phyloP scores from a whole-genome alignment of 2,113 vertebrate species.

The Crotalus helleri region DNA sequence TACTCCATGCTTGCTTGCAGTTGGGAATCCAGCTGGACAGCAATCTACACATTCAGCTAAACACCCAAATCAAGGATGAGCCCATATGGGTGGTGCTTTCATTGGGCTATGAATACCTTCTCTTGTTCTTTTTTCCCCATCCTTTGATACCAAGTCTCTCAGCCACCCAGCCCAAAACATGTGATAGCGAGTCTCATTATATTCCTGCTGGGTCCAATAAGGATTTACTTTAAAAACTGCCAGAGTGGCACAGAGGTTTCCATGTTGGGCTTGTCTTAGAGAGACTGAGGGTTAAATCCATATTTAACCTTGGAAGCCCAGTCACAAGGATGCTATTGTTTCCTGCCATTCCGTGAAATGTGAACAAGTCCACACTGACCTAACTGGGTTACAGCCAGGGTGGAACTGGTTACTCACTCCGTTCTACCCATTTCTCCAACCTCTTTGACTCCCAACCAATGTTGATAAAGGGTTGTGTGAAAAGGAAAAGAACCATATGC shows the following conservation, averaged over 20 bases:
- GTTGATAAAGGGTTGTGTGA: not conserved
- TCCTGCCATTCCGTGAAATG: not conserved
- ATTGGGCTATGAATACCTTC: not conserved
- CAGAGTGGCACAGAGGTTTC: not conserved
- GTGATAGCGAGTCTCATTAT: not conserved
- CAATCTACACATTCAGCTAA: not conserved
- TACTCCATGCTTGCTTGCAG: not conserved
- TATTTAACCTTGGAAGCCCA: not conserved
- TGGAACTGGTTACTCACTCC: not conserved
- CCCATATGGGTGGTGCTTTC: not conserved
- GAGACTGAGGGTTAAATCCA: not conserved
- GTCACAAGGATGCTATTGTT: not conserved
- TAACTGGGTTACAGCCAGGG: not conserved
- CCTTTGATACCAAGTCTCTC: not conserved
- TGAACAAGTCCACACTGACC: not conserved
- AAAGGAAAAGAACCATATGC: not conserved
- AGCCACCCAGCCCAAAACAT: not conserved
- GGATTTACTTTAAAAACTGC: not conserved
- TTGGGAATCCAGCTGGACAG: not conserved
- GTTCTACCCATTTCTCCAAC: not conserved
- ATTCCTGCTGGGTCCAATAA: not conserved
- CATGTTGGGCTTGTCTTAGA: not conserved
- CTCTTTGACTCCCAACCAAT: not conserved
- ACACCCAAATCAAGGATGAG: not conserved
- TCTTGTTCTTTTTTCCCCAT: not conserved